Conservation (phyloP, 2,113 vertebrate species). For the Albula goreensis region DNA sequence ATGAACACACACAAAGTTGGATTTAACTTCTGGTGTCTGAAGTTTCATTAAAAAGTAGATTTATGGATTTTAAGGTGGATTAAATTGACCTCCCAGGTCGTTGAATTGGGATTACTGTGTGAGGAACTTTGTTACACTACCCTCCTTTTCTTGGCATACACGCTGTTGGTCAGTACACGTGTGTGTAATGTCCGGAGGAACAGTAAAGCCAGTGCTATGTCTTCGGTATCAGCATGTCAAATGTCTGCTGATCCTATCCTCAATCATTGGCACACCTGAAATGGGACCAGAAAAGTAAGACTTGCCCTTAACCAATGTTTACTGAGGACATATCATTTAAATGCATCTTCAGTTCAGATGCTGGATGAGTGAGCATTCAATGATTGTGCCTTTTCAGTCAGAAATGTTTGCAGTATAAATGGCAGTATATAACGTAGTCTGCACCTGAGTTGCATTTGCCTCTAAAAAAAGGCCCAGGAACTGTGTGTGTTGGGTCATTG, state of each 20-base stretch:
- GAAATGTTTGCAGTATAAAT: not conserved
- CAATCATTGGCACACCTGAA: conserved; percentile 58
- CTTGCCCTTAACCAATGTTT: not conserved
- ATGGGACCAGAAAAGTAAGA: not conserved
- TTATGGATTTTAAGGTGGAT: not conserved
- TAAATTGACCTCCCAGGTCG: too few species aligned
- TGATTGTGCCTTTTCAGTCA: too few species aligned
- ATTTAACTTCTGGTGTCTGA: not conserved
- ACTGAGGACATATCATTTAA: not conserved
- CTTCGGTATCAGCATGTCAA: conserved; percentile 63
- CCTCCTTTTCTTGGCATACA: conserved; percentile 63
- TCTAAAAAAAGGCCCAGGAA: not conserved
- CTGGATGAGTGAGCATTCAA: too few species aligned
- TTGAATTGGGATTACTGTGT: not conserved
- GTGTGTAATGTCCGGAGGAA: conserved; percentile 65
- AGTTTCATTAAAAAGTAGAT: not conserved
- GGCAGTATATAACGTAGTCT: not conserved
- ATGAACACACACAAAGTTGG: not conserved
- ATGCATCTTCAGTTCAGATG: not conserved
- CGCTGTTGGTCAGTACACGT: conserved; percentile 53
- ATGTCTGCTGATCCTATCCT: conserved; percentile 65
- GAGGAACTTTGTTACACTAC: too few species aligned
- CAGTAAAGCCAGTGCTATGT: conserved; percentile 61
- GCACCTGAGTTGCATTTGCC: not conserved
- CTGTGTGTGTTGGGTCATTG: not conserved